Percentiles rank a stretch among this genome's conserved stretches.
These are phyloP conservation scores for Caenorhabditis sinica DNA, from an alignment of 2,888 invertebrate genomes.

Conservation along the genomic window DNA sequence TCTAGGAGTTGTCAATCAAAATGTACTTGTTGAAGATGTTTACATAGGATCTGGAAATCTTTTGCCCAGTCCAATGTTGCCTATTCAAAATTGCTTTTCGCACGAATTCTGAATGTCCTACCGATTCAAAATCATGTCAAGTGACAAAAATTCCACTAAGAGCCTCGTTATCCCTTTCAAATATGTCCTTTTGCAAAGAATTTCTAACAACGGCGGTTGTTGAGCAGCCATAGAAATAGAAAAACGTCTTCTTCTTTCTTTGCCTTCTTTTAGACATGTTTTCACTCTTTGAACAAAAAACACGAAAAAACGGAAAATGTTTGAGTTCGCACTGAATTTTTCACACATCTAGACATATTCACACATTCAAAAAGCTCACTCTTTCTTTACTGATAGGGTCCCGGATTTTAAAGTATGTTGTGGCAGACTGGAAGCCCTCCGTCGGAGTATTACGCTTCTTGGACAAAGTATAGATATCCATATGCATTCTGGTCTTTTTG, in stretches of 20 bases:
- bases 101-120: background rate
- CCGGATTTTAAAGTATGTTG: constrained; percentile 30
- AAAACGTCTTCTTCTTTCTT: constrained; percentile 48
- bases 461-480: background rate
- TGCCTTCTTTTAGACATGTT: constrained; percentile 42
- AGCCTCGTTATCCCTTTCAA: constrained; percentile 41
- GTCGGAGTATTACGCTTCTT: background rate
- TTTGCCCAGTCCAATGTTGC: constrained; percentile 11
- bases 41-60: constrained; percentile 1
- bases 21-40: constrained; percentile 19
- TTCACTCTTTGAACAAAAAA: constrained; percentile 49
- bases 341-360: constrained; percentile 41
- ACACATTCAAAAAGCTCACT: constrained; percentile 36
- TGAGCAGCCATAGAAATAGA: constrained; percentile 52
- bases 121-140: constrained; percentile 13
- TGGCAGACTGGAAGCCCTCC: background rate
- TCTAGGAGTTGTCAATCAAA: constrained; percentile 8
- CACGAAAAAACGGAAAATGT: constrained; percentile 33
- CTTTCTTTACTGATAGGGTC: constrained; percentile 44
- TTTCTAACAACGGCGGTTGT: constrained; percentile 53
- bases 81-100: background rate
- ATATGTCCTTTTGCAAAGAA: constrained; percentile 60
- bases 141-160: constrained; percentile 29
- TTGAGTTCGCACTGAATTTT: constrained; percentile 42
- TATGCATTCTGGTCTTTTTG: constrained; percentile 32